Base-by-base conservation (phyloP, 2,888 invertebrate genomes). In the Pardosa pseudoannulata region DNA sequence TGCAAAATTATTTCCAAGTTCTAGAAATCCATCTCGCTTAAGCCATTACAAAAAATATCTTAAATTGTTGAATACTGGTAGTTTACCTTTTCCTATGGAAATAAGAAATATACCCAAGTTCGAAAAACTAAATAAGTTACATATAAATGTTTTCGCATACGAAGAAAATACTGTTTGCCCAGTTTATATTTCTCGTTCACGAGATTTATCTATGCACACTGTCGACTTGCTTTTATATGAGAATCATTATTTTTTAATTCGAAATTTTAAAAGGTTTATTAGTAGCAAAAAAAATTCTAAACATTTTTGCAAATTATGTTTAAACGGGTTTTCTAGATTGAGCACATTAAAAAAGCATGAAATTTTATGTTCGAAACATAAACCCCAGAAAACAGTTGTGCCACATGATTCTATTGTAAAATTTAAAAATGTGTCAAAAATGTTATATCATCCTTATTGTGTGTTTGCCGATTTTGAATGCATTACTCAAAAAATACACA, bases 231-330 rank as follows among this genome's bases (percentile, higher is more conserved):
- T 74, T 1, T 11, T 65, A 6, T 29, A 65, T 19, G 46, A 67
- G 16, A 39, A 39, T 16, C 75, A 75, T 70, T 79, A 36, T 16
- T 79, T 79, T 56, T 32, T 31, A 23, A 73, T 73, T 31, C 29
- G 13, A 29, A 73, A 73, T 32, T 79, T 56, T 6, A n/a, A 23
- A 11, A 70, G 68, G 13, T 56, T 36, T 27, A 56, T 56, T 23
- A n/a, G 64, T 65, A 62, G n/a, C n/a, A n/a, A n/a, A n/a, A n/a
- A n/a, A n/a, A n/a, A n/a, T n/a, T n/a, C n/a, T n/a, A n/a, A n/a
- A n/a, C n/a, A n/a, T n/a, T n/a, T n/a, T n/a, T n/a, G n/a, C n/a
- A n/a, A n/a, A n/a, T n/a, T n/a, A n/a, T n/a, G n/a, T n/a, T n/a
- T n/a, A n/a, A n/a, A n/a, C n/a, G n/a, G n/a, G n/a, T n/a, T n/a